Base-by-base conservation (phyloP, 1,140 invertebrate genomes). In the Bombus impatiens region DNA sequence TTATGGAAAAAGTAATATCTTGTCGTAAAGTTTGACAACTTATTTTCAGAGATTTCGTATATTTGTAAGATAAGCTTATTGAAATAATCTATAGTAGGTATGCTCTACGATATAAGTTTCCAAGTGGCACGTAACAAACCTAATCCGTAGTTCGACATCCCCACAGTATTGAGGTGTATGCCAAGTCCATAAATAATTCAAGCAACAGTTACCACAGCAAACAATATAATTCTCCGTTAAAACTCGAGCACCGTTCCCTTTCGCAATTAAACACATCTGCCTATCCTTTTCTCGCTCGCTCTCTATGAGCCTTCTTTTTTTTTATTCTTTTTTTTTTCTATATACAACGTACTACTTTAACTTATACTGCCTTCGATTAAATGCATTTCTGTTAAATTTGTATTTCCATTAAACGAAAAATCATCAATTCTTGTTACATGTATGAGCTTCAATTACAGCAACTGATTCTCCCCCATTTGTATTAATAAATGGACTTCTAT, bases 101-200 rank as follows among this genome's bases (percentile, higher is more conserved):
- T 22, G 18, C 6, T 53, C 3, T n/a, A 8, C 25, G 40, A n/a
- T 22, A 28, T 3, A 3, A 74, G 28, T 32, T 47, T 74, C 71
- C 1, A 74, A 74, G n/a, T 32, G 42, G 70, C 40, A 71, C 25
- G 37, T n/a, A 71, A 22, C 40, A n/a, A 53, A 72, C 10, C 4
- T 44, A 25, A 44, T n/a, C 13, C 28, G 18, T 74, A 32, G 15
- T 15, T 74, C 28, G 42, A 32, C 42, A 44, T 44, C 71, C 22
- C 35, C 6, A 9, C 40, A 8, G 37, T 28, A 71, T 71, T 25
- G 70, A 42, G 10, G 25, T 28, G 3, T 44, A 32, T 6, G n/a
- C 44, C 40, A 10, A 47, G 28, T n/a, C 71, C n/a, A 74, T 44
- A 74, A 74, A 74, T 74, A 74, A 74, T 74, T 74, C 71, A 74